A percentile compares a stretch with the other conserved stretches of the same genome.
Conservation (phyloP, 2,888 invertebrate genomes). For the Anoplius nigerrimus region DNA sequence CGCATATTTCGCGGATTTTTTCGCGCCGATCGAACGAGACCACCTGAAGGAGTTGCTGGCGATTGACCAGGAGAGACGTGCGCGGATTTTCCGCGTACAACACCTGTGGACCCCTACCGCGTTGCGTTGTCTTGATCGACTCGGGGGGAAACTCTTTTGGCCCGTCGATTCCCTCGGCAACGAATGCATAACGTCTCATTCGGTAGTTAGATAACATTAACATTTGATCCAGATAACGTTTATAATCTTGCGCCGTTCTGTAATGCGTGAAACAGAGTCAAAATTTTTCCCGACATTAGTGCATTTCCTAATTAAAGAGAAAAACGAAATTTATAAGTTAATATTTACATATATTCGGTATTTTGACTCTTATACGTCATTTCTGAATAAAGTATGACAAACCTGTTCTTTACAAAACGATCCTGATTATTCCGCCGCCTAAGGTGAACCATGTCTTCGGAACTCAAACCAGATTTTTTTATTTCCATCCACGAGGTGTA, state of each 20-base stretch:
- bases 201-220: slow-evolving; percentile 65
- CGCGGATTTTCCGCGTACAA: slow-evolving; percentile 69
- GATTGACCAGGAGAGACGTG: slow-evolving; percentile 60
- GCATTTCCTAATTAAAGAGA: slow-evolving; percentile 3
- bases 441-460: slow-evolving; percentile 56
- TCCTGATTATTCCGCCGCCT: slow-evolving; percentile 53
- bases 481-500: slow-evolving; percentile 65
- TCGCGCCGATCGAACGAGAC: slow-evolving; percentile 65
- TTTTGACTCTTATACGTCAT: no score
- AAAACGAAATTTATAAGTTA: neutral
- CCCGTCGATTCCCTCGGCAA: slow-evolving; percentile 63
- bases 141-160: slow-evolving; percentile 70
- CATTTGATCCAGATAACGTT: slow-evolving; percentile 67
- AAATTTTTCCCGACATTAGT: neutral
- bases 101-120: slow-evolving; percentile 55
- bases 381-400: slow-evolving; percentile 4
- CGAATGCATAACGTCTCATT: slow-evolving; percentile 57
- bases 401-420: slow-evolving; percentile 60
- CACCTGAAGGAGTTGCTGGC: slow-evolving; percentile 59
- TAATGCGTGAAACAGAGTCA: slow-evolving; percentile 20
- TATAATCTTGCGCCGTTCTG: slow-evolving; percentile 68
- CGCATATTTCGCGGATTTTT: slow-evolving; percentile 67
- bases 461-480: slow-evolving; percentile 54
- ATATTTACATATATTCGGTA: no score
- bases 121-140: slow-evolving; percentile 65